Evolutionary conservation across 2,113 vertebrate species (phyloP).

Genomic region (Caranx melampygus): DNA sequence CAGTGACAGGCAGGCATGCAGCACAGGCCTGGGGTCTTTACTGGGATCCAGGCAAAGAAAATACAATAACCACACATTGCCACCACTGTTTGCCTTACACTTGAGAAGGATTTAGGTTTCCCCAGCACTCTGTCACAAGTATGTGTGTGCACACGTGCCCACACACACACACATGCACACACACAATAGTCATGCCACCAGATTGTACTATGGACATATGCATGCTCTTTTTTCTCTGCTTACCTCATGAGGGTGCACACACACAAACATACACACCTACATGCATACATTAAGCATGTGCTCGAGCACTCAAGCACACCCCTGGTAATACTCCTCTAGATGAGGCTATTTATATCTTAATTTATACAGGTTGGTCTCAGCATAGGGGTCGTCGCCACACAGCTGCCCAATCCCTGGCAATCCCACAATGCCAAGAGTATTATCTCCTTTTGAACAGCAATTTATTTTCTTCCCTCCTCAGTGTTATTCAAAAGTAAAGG

Average conservation of each 20-base stretch:
- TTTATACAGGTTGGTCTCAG: conserved; percentile 82
- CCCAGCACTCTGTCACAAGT: conserved; percentile 71
- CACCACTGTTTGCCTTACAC: conserved; percentile 98
- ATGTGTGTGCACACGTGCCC: conserved; percentile 38
- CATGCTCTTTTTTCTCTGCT: conserved; percentile 54
- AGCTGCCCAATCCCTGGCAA: conserved; percentile 88
- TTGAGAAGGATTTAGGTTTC: conserved; percentile 95
- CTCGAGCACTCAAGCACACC: conserved; percentile 73
- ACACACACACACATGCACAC: conserved; percentile 9
- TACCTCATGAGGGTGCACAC: conserved; percentile 49
- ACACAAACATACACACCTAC: conserved; percentile 62
- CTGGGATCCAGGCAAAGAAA: conserved; percentile 94
- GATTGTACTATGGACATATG: conserved; percentile 68
- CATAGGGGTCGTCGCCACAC: conserved; percentile 75
- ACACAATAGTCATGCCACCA: conserved; percentile 53
- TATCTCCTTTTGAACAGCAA: conserved; percentile 96
- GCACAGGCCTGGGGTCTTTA: conserved; percentile 91
- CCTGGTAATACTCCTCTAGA: conserved; percentile 77
- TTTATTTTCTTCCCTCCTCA: conserved; percentile 79
- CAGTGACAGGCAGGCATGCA: conserved; percentile 84
- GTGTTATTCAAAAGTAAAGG: conserved; percentile 87
- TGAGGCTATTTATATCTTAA: conserved; percentile 86
- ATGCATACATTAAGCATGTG: conserved; percentile 72
- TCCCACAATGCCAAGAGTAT: conserved; percentile 93
- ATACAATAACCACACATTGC: conserved; percentile 97